Evolutionary conservation across 2,888 invertebrate species (phyloP), one percentile per base, ranked within the genome.

Genomic region (Nezara viridula): DNA sequence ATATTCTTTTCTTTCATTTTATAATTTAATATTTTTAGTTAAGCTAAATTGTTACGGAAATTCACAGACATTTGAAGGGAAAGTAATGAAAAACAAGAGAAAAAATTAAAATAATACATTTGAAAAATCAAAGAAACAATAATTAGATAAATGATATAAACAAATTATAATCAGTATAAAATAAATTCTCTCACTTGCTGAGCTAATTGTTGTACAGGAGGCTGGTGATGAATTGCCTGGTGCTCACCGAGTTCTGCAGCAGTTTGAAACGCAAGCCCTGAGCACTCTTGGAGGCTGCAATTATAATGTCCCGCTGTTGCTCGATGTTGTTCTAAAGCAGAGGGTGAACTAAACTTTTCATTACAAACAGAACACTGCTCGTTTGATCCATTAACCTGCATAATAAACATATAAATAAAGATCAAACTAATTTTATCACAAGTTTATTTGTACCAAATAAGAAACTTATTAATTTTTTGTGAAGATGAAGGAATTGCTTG

Each of bases 331-430:
- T 92, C 92, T 24, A 92, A 89, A 37, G 91, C 91, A 24, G 91
- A 90, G 9, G 91, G 91, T 86, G 92, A 92, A 0, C 91, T 90
- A 16, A 89, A 85, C 24, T 90, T 86, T 85, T 94, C 95, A 91
- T 94, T 95, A 92, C 95, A 95, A 3, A 95, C 93, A 16, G 95
- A 94, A 92, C 95, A 95, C 0, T 94, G 94, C 1, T 95, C 94
- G 2, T 93, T 86, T 24, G 86, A 52, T 24, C 86, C 86, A 52
- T 86, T 86, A 49, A 86, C 52, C 86, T 86, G 86, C 14, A 81
- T n/a, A 81, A 66, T 66, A 5, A 37, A 66, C 66, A 19, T 66
- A 60, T 27, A 60, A 27, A 60, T 7, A n/a, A 24, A 50, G 7
- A 50, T 55, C 7, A 24, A 55, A 55, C 10, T 7, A n/a, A n/a